Percentiles rank a stretch among this genome's conserved stretches.
These are phyloP conservation scores for Spheniscus humboldti DNA, from an alignment of 2,797 vertebrate species.

Conservation along the genomic window DNA sequence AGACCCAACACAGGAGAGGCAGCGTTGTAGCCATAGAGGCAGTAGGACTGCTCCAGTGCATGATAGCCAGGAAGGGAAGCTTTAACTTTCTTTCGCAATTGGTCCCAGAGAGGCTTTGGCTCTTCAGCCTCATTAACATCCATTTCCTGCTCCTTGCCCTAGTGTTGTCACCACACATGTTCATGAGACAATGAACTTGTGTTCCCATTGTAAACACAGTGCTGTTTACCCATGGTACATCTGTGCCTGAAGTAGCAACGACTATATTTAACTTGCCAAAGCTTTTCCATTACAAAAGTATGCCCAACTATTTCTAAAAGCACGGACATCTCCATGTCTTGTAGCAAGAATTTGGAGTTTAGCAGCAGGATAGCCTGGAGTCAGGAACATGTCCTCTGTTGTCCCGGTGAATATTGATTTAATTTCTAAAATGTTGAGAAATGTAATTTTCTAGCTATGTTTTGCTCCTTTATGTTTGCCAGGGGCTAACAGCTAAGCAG, in stretches of 20 bases:
- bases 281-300: not conserved
- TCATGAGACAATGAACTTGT: not conserved
- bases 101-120: not conserved
- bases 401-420: not conserved
- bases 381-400: not conserved
- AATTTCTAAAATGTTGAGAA: conserved; percentile 32
- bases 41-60: not conserved
- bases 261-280: not conserved
- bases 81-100: conserved; percentile 19
- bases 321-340: not conserved
- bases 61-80: not conserved
- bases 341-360: not conserved
- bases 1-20: not conserved
- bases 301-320: not conserved
- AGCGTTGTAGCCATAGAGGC: not conserved
- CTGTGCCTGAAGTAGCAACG: not conserved
- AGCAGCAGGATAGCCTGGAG: not conserved
- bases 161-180: not conserved
- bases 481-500: not conserved
- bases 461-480: conserved; percentile 20
- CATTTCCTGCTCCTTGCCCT: not conserved
- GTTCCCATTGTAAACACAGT: not conserved
- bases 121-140: conserved; percentile 41
- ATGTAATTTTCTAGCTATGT: not conserved
- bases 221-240: not conserved